A percentile compares a stretch with the other conserved stretches of the same genome.
phyloP scores from a whole-genome alignment of 2,888 invertebrate species.

The Synergus gifuensis region DNA sequence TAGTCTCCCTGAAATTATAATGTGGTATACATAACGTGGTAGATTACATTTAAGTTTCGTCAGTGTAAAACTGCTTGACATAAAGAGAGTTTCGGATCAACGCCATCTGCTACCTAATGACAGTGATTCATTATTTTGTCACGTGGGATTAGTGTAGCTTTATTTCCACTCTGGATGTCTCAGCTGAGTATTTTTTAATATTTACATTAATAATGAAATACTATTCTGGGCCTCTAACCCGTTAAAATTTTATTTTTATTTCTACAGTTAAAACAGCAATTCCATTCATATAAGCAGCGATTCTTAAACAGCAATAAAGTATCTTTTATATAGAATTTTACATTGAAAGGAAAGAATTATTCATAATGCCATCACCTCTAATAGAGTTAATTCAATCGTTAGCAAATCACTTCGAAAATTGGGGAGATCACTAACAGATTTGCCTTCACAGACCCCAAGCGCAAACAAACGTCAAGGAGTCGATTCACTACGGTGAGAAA shows the following conservation, averaged over 20 bases:
- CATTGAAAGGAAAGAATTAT: neutral
- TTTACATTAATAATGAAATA: neutral
- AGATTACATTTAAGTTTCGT: neutral
- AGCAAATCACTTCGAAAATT: slow-evolving; percentile 24
- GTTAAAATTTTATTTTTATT: no score
- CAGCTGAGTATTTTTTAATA: neutral
- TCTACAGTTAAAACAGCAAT: neutral
- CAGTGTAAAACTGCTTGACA: neutral
- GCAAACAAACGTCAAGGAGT: slow-evolving; percentile 54
- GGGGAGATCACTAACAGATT: slow-evolving; percentile 16
- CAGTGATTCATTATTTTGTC: slow-evolving; percentile 26
- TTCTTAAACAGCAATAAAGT: neutral
- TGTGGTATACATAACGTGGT: neutral
- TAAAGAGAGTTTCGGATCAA: neutral
- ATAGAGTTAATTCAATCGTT: slow-evolving; percentile 34
- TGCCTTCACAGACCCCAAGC: slow-evolving; percentile 46
- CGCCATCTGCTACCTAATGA: slow-evolving; percentile 26
- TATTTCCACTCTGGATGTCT: neutral
- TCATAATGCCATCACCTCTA: slow-evolving; percentile 12
- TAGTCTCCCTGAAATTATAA: neutral
- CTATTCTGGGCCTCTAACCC: no score
- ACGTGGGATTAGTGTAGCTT: slow-evolving; percentile 16
- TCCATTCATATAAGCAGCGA: neutral
- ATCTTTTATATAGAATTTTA: neutral
- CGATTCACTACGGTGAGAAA: slow-evolving; percentile 55